Evolutionary conservation across 2,888 invertebrate genomes (phyloP), one percentile per base, ranked within the genome.

Genomic region (Euzetes globulus): DNA sequence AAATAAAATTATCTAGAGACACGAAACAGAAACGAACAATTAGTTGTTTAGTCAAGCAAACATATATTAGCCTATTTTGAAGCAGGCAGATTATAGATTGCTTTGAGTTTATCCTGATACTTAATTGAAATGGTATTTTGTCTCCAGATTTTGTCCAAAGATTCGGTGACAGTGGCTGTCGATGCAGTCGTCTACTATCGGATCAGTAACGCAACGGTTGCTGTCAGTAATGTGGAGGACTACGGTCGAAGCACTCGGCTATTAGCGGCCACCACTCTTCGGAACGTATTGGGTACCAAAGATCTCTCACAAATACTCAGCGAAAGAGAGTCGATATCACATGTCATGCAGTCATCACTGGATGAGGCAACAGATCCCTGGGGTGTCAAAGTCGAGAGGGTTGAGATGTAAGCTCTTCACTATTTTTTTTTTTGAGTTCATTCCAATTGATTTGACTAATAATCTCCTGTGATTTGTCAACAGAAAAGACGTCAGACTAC

Each of bases 331-430:
- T 91, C 92, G 77, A 91, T 98, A 80, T 93, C 94, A 68, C 90
- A 91, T 81, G 89, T 90, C 78, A 95, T 96, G 94, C 92, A 94
- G 83, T 84, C 88, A 71, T 87, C 90, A 29, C 83, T 94, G 78
- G 94, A 94, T 82, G 93, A 93, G 81, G 94, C 93, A 2, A 94
- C 94, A 5, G 93, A 92, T 81, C 89, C 91, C 19, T 94, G 94
- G 94, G 94, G 94, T 91, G 94, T 94, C 81, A 95, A 95, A 84
- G 94, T 95, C 55, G 96, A 97, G 84, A 86, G 96, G 79, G 96
- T 97, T n/a, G 96, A 97, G 87, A 93, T 97, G 94, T 94, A 85
- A 89, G 91, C 87, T n/a, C 74, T n/a, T 22, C 15, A 63, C 6
- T 37, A 37, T 11, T n/a, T 60, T 27, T 60, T 29, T 60, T 22